A percentile compares a stretch with the other conserved stretches of the same genome.
Conservation (phyloP, 1,140 invertebrate species). For the Arion vulgaris region DNA sequence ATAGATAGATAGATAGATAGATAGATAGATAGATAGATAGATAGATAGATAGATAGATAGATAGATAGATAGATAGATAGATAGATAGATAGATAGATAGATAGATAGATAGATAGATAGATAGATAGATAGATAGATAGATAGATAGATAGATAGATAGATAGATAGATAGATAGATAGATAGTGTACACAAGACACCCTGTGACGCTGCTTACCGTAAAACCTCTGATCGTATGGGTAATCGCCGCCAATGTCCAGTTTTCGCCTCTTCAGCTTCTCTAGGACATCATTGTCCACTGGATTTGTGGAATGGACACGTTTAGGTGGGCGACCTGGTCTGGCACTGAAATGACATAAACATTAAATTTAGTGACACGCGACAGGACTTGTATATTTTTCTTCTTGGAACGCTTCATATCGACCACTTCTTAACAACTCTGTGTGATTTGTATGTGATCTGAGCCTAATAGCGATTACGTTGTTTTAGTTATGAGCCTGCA, state of each 20-base stretch:
- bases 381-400: too few species aligned
- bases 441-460: too few species aligned
- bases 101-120: background rate
- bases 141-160: background rate
- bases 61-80: background rate
- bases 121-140: background rate
- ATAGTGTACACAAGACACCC: too few species aligned
- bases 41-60: too few species aligned
- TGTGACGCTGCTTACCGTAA: constrained; percentile 33
- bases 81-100: too few species aligned
- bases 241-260: constrained; percentile 31
- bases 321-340: constrained; percentile 23
- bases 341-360: background rate
- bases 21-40: background rate
- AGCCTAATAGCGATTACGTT: too few species aligned
- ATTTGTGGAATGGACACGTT: constrained; percentile 29
- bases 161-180: background rate
- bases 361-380: too few species aligned
- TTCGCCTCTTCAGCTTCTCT: constrained; percentile 34
- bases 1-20: background rate
- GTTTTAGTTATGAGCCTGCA: too few species aligned
- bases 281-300: constrained; percentile 26
- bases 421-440: too few species aligned
- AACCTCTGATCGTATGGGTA: constrained; percentile 38
- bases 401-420: too few species aligned